These are phyloP conservation scores for Borostomias antarcticus DNA, from an alignment of 2,797 vertebrate species.

Conservation along the genomic window DNA sequence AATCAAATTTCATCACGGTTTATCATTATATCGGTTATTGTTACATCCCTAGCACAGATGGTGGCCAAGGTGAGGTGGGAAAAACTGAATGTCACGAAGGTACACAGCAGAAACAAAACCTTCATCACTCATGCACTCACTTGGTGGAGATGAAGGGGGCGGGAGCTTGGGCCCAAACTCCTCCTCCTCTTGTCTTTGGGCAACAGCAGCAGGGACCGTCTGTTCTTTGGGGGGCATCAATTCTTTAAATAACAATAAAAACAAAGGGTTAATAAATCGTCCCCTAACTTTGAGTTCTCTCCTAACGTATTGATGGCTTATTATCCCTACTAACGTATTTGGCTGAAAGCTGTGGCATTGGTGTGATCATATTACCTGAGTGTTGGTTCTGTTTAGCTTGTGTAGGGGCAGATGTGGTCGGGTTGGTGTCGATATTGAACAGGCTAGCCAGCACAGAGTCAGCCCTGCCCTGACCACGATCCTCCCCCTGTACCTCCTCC, in stretches of 20 bases:
- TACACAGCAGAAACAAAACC: not conserved
- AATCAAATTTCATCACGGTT: too few species aligned
- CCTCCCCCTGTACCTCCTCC: conserved; percentile 11
- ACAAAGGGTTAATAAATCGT: not conserved
- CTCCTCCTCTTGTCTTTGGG: conserved; percentile 56
- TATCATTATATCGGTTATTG: too few species aligned
- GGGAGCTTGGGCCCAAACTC: conserved; percentile 92
- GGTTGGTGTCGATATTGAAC: conserved; percentile 31
- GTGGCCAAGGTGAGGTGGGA: too few species aligned
- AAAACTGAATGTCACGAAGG: too few species aligned
- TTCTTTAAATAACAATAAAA: conserved; percentile 22
- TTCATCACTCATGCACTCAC: too few species aligned
- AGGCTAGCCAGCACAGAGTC: conserved; percentile 29
- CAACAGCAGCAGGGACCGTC: conserved; percentile 28
- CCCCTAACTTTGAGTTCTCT: too few species aligned
- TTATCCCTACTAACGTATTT: not conserved
- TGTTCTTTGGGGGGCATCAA: not conserved
- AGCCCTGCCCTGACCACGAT: conserved; percentile 1
- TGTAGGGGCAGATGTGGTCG: not conserved
- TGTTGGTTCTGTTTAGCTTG: not conserved
- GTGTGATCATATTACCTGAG: conserved; percentile 31
- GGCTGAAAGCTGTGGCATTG: not conserved
- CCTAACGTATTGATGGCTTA: too few species aligned
- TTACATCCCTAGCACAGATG: too few species aligned
- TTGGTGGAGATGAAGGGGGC: conserved; percentile 65